These are phyloP conservation scores for Beroe ovata DNA, from an alignment of 37 sponge, comb jelly and placozoan genomes.

Conservation along the genomic window DNA sequence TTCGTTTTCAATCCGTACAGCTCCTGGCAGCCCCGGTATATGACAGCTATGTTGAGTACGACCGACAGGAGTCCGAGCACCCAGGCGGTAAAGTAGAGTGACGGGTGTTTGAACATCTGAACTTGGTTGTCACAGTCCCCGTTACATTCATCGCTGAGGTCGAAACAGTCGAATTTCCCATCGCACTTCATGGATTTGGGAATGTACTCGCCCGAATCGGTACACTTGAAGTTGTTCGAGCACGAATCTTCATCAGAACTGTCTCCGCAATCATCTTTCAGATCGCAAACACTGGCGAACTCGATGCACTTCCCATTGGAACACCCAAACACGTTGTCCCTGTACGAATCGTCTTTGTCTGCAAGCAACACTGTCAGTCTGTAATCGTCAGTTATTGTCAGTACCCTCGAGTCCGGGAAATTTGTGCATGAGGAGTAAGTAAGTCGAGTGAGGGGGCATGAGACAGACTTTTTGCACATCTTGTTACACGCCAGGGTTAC, in stretches of 20 bases:
- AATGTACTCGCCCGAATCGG: background rate
- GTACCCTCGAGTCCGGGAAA: background rate
- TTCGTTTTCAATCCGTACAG: background rate
- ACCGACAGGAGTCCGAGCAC: background rate
- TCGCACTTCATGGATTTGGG: conserved; percentile 1
- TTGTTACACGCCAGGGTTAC: background rate
- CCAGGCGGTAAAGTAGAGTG: background rate
- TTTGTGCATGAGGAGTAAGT: background rate
- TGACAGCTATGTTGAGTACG: background rate
- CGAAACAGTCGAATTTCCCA: conserved; percentile 9
- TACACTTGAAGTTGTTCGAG: conserved; percentile 12
- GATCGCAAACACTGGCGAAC: background rate
- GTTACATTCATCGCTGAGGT: conserved; percentile 16
- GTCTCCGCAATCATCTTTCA: conserved; percentile 16
- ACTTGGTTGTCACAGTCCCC: background rate
- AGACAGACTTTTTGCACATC: background rate
- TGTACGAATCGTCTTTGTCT: background rate
- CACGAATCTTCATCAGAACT: background rate
- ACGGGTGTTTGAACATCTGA: background rate
- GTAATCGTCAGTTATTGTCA: background rate
- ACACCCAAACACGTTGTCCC: background rate
- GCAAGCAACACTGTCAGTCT: background rate
- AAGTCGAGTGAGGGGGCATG: conserved; percentile 5
- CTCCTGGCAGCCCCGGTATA: background rate
- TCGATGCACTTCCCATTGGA: background rate